Base-by-base conservation (phyloP, 1,140 invertebrate species). In the Adelges cooleyi region DNA sequence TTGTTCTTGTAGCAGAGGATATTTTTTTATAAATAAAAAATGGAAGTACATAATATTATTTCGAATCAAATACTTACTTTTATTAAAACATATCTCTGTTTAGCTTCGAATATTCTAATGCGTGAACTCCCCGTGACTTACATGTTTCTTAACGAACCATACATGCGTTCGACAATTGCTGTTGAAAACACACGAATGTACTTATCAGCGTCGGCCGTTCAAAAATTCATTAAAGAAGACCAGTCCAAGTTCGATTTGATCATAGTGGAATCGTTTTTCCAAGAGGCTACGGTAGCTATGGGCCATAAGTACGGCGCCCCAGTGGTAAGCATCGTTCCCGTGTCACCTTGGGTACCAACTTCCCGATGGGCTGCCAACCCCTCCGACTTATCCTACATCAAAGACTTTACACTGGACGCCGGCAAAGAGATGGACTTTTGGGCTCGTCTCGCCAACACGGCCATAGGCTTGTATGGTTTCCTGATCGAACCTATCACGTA, bases 281-380 rank as follows among this genome's bases (percentile, higher is more conserved):
- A 48, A 13, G 70, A 71, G 18, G 49, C 52, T 6, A 66, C 65
- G 8, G 33, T 69, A 9, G 67, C 69, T 0, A 69, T 77, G 23
- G 73, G 73, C 0, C 69, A 77, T 67, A 66, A 53, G 38, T 68
- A 68, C 29, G 11, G 27, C 33, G 52, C 52, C 3, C 66, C 66
- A 17, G 13, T 67, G 18, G 42, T 67, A n/a, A n/a, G 15, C 2
- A 13, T 67, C 2, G 22, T 54, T 29, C 54, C 54, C 3, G 42
- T 50, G 11, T 2, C 66, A 17, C 46, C 54, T 29, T 49, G 33
- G 54, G 8, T 27, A 17, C 36, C 52, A 3, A 18, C 40, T 27
- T 65, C 62, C 20, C 36, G 18, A 2, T 49, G 50, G 42, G 17
- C 44, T 10, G 18, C 22, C 13, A 67, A 67, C 15, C 67, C 67